Evolutionary conservation across 2,888 invertebrate genomes (phyloP), one percentile per base, ranked within the genome.

Genomic region (Cloeon dipterum): DNA sequence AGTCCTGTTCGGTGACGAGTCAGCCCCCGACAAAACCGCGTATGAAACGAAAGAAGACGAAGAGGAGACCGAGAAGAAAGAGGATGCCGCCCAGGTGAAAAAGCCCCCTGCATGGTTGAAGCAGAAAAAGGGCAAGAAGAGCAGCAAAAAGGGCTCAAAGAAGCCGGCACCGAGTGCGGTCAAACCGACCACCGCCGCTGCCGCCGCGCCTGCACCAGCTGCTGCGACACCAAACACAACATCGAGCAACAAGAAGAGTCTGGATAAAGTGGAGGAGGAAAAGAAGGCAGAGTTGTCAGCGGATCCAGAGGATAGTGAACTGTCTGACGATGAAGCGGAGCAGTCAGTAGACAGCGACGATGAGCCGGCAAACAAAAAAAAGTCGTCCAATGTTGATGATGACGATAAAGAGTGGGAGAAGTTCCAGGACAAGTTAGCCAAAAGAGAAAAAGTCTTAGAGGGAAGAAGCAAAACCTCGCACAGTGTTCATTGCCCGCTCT

Each of bases 401-500:
- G 86, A 86, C 44, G 85, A 85, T 50, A 78, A 77, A 47, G 89
- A 91, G 54, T 93, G 93, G 93, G 83, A 89, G 51, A 79, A 76
- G 47, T 78, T 89, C 59, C 89, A 91, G 58, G 74, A 79, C 49
- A 77, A 82, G 50, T 58, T 89, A 39, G 74, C 79, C 46, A 86
- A 83, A 52, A 65, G 82, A 16, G 91, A 93, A 51, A 75, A 85
- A 45, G 66, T 69, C 13, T 61, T 94, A 26, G 94, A 94, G 56
- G 86, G 91, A 5, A 81, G 86, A 51, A 88, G 88, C 34, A 88
- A 89, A 59, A 68, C 77, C 47, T 94, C 94, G 11, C 94, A 94
- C 55, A 66, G 77, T n/a, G 96, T 98, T 19, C 98, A 99, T 57
- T 85, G 89, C 59, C 98, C 98, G 0, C 75, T 76, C 56, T 99